These are phyloP conservation scores for Chaetodon trifasciatus DNA, from an alignment of 2,797 vertebrate species.

Conservation along the genomic window DNA sequence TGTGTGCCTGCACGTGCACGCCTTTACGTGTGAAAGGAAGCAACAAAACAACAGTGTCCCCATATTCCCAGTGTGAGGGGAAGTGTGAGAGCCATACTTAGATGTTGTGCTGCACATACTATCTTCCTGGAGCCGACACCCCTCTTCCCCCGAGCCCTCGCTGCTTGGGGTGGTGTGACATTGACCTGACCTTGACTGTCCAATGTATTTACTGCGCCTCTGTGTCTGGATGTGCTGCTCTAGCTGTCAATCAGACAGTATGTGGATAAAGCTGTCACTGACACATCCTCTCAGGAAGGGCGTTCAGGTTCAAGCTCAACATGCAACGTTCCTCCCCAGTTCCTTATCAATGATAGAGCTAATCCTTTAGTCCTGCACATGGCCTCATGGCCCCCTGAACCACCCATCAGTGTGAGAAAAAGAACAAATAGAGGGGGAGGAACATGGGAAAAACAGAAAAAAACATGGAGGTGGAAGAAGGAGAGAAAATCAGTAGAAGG, in stretches of 20 bases:
- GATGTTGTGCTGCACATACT: conserved; percentile 44
- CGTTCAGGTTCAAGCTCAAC: conserved; percentile 42
- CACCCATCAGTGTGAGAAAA: conserved; percentile 60
- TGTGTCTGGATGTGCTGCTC: conserved; percentile 42
- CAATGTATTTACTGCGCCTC: conserved; percentile 25
- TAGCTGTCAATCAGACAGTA: conserved; percentile 53
- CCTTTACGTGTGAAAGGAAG: conserved; percentile 47
- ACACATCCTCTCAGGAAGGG: conserved; percentile 76
- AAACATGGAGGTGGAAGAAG: not conserved
- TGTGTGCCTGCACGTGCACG: conserved; percentile 15
- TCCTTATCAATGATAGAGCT: conserved; percentile 73
- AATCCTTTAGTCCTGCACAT: conserved; percentile 54
- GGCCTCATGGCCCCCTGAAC: conserved; percentile 18
- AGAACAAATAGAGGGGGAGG: conserved; percentile 10
- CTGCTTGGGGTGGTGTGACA: conserved; percentile 38
- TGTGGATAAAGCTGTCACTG: conserved; percentile 74
- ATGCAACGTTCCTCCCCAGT: conserved; percentile 10
- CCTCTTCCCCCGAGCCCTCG: conserved; percentile 21
- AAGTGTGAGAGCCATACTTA: conserved; percentile 37
- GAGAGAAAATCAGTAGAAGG: not conserved
- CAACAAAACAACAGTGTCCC: conserved; percentile 54
- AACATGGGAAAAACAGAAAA: not conserved
- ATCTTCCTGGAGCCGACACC: conserved; percentile 53
- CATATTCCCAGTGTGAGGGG: conserved; percentile 44
- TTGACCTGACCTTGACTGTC: conserved; percentile 71